Evolutionary conservation across 2,888 invertebrate genomes (phyloP).

Genomic region (Oligia fasciuncula): DNA sequence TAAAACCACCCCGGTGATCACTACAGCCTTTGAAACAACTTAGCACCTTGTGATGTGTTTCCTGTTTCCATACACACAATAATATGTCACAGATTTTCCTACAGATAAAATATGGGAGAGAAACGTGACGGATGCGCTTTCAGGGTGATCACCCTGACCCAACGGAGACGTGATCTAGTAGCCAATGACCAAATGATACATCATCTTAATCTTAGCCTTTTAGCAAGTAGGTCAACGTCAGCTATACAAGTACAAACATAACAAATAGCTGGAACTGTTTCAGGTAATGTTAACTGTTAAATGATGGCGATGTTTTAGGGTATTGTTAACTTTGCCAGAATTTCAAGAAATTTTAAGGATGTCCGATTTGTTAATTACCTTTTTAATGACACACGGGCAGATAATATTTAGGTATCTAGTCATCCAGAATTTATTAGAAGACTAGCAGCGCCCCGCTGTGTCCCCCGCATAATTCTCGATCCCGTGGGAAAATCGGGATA

Average conservation of each 20-base stretch:
- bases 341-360: background rate
- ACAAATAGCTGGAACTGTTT: background rate
- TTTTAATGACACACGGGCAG: background rate
- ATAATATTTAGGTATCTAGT: background rate
- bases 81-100: slow-evolving; percentile 48
- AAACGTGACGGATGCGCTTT: slow-evolving; percentile 44
- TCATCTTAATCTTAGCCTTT: slow-evolving; percentile 26
- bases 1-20: too few relatives aligned
- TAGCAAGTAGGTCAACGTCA: slow-evolving; percentile 3
- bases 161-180: slow-evolving; percentile 48
- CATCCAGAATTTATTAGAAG: background rate
- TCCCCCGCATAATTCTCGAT: too few relatives aligned
- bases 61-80: slow-evolving; percentile 19
- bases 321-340: background rate
- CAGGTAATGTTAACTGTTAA: background rate
- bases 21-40: background rate
- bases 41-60: slow-evolving; percentile 12
- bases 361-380: background rate
- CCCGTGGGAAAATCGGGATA: background rate
- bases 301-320: background rate
- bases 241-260: background rate
- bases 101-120: slow-evolving; percentile 30
- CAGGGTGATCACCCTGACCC: slow-evolving; percentile 58
- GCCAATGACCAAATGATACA: slow-evolving; percentile 44
- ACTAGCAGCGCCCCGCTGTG: too few relatives aligned